Base-by-base conservation (phyloP, 2,888 invertebrate species). In the Fabriciana adippe region DNA sequence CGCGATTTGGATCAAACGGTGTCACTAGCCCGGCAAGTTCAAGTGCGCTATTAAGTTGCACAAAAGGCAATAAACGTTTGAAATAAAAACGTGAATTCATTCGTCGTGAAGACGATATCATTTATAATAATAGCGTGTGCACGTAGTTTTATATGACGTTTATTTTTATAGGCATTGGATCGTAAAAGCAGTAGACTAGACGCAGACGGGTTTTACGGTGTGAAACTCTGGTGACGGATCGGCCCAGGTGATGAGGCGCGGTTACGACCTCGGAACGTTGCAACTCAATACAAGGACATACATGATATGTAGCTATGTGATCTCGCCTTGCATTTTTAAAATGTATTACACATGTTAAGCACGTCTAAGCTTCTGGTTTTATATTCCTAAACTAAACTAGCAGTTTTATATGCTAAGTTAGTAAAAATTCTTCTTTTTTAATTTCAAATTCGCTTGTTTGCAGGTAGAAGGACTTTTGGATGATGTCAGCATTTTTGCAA, bases 21-120 rank as follows among this genome's bases (percentile, higher is more conserved):
- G 92, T 90, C 91, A 91, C 90, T 89, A 86, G 89, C 86, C 84
- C 81, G 77, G 76, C 89, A 92, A 92, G 92, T 92, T 92, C 92
- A 92, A 92, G 92, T 86, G 81, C 85, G 86, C 87, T 82, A 88
- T 92, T 90, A 91, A 90, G 85, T 90, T 91, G 85, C 89, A 90
- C 86, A 90, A 90, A 88, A 81, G 79, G 85, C 87, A 81, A 88
- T 91, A 90, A 91, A 88, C 84, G 80, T 82, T 85, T 84, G 84
- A 82, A 86, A 89, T 89, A 90, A 91, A 90, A 90, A 89, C 83
- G 85, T 87, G 83, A 87, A 89, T 78, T 77, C 75, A 76, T 75
- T 77, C 78, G 78, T 82, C 82, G 83, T 82, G 79, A 82, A 79
- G 75, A 75, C 75, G 78, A 78, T 81, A 82, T 81, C 83, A 79